Evolutionary conservation across 2,113 vertebrate species (phyloP), one percentile per base, ranked within the genome.

Genomic region (Neogobius melanostomus): DNA sequence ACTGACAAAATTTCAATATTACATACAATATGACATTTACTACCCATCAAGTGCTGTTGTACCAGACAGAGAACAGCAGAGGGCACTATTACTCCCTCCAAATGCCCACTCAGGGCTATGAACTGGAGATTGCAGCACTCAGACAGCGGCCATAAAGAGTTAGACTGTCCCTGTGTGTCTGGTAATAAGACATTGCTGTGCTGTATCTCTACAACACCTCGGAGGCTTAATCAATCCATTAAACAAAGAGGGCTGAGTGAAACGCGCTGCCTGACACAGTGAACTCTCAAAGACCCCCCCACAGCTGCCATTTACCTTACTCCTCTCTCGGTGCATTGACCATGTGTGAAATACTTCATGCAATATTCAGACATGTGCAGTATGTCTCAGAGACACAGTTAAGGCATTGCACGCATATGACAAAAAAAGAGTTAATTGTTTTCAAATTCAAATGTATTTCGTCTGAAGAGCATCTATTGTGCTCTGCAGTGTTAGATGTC

Each of bases 101-200:
- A 64, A 4, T 71, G 46, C 54, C 6, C 7, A 47, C 54, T 66
- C 17, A 77, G 61, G 64, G 53, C 66, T 66, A 43, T 63, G 48
- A 16, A 9, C 44, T 44, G 15, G 54, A 36, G 66, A 75, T 17
- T 54, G 80, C 77, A 73, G 63, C 67, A 59, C 71, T 71, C 82
- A 86, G 71, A 88, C 81, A 75, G 69, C 69, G 69, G 77, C 73
- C 78, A 81, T 85, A 81, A 83, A 87, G 67, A 82, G 45, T 57
- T 64, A 82, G 73, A 79, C 73, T 66, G 75, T 71, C 64, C 60
- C 72, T 50, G 10, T 42, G 56, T 61, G 74, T 64, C 74, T 75
- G 68, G 15, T 48, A 46, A 64, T 48, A 28, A 28, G 16, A 11
- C 45, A 12, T 14, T 53, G 64, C 57, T 48, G 49, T 28, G 59